Conservation (phyloP, 2,888 invertebrate genomes). For the Argynnis bischoffii region DNA sequence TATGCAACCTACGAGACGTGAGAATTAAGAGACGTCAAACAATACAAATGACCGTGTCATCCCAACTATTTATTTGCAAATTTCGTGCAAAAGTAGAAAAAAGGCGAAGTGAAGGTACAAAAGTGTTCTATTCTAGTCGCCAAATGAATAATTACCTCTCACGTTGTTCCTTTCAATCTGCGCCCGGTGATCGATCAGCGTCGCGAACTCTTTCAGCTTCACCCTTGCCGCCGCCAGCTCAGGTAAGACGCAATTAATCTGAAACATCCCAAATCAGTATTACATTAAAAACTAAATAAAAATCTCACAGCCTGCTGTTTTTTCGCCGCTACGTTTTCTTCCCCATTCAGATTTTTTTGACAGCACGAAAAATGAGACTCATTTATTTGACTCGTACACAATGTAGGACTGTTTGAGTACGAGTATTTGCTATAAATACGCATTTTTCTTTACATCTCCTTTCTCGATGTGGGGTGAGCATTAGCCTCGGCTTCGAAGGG, state of each 20-base stretch:
- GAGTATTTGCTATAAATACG: conserved; percentile 84
- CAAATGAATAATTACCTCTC: conserved; percentile 82
- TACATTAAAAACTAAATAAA: conserved; percentile 81
- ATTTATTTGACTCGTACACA: conserved; percentile 83
- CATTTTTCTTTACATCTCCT: conserved; percentile 81
- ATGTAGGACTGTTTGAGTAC: conserved; percentile 83
- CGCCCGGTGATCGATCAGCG: conserved; percentile 78
- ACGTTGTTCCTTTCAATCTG: conserved; percentile 81
- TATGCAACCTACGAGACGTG: conserved; percentile 52
- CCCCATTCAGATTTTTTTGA: conserved; percentile 83
- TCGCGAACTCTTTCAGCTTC: conserved; percentile 81
- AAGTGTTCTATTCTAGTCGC: conserved; percentile 82
- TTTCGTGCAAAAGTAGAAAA: conserved; percentile 78
- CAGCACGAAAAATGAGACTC: conserved; percentile 82
- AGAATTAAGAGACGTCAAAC: conserved; percentile 67
- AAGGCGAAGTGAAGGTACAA: conserved; percentile 80
- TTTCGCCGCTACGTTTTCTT: conserved; percentile 79
- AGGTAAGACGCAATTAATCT: conserved; percentile 82
- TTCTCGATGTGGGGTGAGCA: conserved; percentile 77
- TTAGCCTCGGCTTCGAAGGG: conserved; percentile 75
- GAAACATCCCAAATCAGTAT: conserved; percentile 82
- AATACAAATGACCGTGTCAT: conserved; percentile 78
- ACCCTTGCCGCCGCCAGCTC: conserved; percentile 73
- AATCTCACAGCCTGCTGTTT: conserved; percentile 73
- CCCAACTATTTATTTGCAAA: conserved; percentile 80